These are phyloP conservation scores for Isichthys henryi DNA, from an alignment of 2,113 vertebrate genomes.

Conservation along the genomic window DNA sequence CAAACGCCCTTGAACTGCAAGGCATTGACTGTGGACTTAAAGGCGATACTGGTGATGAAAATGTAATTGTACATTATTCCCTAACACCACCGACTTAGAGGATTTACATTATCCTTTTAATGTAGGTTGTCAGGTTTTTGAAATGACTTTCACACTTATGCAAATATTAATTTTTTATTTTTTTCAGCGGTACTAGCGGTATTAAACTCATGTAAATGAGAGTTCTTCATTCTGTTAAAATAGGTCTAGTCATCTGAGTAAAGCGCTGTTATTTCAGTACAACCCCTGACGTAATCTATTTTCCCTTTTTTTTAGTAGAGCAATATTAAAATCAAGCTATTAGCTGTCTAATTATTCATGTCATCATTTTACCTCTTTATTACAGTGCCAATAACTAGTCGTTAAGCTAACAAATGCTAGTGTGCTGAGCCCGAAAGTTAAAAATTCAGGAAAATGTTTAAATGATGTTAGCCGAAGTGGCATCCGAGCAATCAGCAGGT, in stretches of 20 bases:
- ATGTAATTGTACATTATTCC: neutral
- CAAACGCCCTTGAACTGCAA: neutral
- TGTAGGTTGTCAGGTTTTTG: neutral
- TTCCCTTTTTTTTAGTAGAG: neutral
- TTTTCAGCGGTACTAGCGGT: neutral
- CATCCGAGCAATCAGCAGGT: neutral
- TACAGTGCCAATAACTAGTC: slow-evolving; percentile 2
- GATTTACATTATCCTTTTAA: neutral
- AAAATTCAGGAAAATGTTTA: neutral
- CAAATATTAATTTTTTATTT: neutral
- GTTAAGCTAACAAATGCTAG: neutral
- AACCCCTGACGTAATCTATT: neutral
- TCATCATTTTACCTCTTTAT: neutral
- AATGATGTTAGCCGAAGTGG: neutral
- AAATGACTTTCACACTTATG: neutral
- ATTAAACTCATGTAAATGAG: neutral
- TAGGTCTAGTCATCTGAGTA: neutral
- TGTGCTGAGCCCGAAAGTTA: neutral
- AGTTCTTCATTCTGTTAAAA: neutral
- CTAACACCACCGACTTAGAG: neutral
- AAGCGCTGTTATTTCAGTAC: neutral
- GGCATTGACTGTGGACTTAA: neutral
- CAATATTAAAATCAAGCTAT: neutral
- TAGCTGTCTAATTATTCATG: neutral
- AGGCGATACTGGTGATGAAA: neutral